Evolutionary conservation across 1,140 invertebrate species (phyloP).

Genomic region (Dendrolimus kikuchii): DNA sequence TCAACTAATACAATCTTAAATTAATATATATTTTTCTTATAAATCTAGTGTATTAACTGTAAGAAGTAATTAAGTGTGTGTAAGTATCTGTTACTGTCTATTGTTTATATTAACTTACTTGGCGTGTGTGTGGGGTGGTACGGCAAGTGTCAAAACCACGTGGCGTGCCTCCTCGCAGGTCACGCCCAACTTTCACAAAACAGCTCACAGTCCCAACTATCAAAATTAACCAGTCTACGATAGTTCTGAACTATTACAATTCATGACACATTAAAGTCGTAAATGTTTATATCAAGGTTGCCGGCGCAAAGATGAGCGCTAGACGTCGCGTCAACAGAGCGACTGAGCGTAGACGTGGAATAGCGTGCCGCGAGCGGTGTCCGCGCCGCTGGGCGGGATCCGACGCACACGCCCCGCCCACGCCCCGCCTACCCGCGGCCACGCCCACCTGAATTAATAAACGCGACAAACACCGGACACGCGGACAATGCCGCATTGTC

Average conservation of each 20-base stretch:
- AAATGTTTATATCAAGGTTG: not conserved
- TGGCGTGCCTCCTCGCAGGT: conserved; percentile 9
- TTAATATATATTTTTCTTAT: too few species aligned
- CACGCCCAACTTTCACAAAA: conserved; percentile 16
- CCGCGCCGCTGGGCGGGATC: conserved; percentile 46
- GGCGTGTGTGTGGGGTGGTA: conserved; percentile 53
- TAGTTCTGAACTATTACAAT: too few species aligned
- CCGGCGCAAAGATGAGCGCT: conserved; percentile 40
- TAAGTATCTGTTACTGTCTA: too few species aligned
- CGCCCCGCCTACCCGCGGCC: conserved; percentile 39
- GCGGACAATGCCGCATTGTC: conserved; percentile 69
- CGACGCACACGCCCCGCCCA: conserved; percentile 30
- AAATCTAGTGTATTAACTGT: too few species aligned
- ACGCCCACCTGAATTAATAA: conserved; percentile 70
- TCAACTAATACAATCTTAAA: too few species aligned
- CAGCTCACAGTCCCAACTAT: not conserved
- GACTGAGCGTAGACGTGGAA: conserved; percentile 38
- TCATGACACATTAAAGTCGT: too few species aligned
- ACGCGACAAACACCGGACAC: conserved; percentile 68
- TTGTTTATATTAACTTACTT: conserved; percentile 39
- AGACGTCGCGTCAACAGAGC: conserved; percentile 53
- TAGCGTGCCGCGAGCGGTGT: conserved; percentile 24
- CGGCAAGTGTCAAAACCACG: conserved; percentile 19
- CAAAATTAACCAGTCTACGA: too few species aligned
- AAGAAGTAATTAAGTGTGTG: too few species aligned